These are phyloP conservation scores for Cinclus mexicanus DNA, from an alignment of 2,113 vertebrate species.

Conservation along the genomic window DNA sequence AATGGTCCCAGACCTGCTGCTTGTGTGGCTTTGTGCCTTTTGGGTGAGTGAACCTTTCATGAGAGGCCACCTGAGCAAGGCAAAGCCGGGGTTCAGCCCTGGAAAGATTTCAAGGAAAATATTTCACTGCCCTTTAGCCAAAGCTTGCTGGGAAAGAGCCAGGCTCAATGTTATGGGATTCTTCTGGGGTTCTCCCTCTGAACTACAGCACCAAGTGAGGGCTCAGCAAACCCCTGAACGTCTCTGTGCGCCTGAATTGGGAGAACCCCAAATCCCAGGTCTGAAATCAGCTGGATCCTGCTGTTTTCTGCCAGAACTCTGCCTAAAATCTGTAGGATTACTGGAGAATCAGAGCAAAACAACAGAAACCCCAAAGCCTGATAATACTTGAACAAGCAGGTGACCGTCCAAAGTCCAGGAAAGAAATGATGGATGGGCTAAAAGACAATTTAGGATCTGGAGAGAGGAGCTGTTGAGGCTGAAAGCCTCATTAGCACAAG, in stretches of 20 bases:
- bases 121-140: neutral
- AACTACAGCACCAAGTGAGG: neutral
- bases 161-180: neutral
- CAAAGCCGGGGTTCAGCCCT: neutral
- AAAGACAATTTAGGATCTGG: neutral
- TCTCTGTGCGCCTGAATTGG: rapidly evolving
- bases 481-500: neutral
- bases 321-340: neutral
- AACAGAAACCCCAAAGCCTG: neutral
- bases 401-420: neutral
- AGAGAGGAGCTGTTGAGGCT: neutral
- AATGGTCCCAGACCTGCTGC: rapidly evolving
- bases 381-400: neutral
- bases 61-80: neutral
- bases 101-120: neutral
- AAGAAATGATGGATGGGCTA: neutral
- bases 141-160: neutral
- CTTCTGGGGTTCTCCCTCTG: neutral
- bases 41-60: neutral
- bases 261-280: neutral
- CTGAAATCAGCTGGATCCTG: neutral
- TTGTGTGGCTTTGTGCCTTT: neutral
- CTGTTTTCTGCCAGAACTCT: neutral
- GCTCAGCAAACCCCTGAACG: neutral
- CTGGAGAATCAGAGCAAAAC: neutral